Conservation (phyloP, 2,113 vertebrate genomes). For the Chlamydotis undulata region DNA sequence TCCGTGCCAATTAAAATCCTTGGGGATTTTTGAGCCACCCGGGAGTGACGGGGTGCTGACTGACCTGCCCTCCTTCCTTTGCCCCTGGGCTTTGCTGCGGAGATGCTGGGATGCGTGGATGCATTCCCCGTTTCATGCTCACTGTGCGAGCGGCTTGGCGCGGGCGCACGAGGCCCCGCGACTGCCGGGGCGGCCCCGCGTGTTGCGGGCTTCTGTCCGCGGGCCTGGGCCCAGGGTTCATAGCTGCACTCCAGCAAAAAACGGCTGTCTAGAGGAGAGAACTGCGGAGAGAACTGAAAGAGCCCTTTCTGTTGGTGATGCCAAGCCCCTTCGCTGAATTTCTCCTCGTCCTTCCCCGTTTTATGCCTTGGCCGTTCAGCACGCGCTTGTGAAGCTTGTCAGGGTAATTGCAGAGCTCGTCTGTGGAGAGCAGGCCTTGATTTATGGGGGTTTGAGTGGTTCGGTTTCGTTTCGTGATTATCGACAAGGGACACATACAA, state of each 20-base stretch:
- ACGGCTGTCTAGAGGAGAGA: neutral
- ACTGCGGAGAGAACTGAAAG: accelerated
- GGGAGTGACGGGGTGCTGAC: too few species aligned
- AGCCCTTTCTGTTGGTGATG: accelerated
- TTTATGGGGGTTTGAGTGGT: neutral
- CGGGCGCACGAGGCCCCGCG: too few species aligned
- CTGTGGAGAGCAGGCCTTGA: neutral
- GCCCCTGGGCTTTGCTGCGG: too few species aligned
- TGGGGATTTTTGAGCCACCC: too few species aligned
- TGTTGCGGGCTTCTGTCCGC: neutral
- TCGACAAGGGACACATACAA: neutral
- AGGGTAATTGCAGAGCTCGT: neutral
- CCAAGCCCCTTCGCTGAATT: neutral
- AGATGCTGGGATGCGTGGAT: too few species aligned
- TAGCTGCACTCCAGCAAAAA: neutral
- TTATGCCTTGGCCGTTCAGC: neutral
- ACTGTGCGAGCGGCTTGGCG: too few species aligned
- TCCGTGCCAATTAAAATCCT: too few species aligned
- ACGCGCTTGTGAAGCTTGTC: accelerated
- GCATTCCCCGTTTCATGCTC: too few species aligned
- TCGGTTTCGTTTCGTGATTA: neutral
- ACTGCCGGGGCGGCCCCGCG: neutral
- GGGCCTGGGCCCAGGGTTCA: neutral
- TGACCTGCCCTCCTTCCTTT: too few species aligned
- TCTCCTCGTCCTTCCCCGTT: neutral